These are phyloP conservation scores for Epistrophe grossulariae DNA, from an alignment of 2,888 invertebrate species.

Conservation along the genomic window DNA sequence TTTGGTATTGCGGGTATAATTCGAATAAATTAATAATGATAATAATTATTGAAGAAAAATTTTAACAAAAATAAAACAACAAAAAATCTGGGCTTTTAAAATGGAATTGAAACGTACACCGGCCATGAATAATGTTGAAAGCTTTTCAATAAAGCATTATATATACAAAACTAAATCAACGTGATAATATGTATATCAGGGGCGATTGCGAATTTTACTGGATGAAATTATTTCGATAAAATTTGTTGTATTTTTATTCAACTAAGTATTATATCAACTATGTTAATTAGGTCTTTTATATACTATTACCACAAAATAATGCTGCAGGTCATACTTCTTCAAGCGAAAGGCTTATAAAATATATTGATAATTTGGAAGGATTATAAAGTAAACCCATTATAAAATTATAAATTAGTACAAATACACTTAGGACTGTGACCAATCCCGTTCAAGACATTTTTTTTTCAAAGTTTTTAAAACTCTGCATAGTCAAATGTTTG, in stretches of 20 bases:
- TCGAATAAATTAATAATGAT: conserved; percentile 37
- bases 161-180: background rate
- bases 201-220: background rate
- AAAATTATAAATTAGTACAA: no score
- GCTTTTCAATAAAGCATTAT: background rate
- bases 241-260: background rate
- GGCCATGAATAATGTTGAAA: background rate
- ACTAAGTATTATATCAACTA: no score
- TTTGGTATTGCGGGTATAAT: background rate
- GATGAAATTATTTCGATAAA: background rate
- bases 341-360: no score
- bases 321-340: no score
- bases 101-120: background rate
- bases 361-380: no score
- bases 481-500: no score
- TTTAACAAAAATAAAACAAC: conserved; percentile 6
- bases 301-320: no score
- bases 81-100: background rate
- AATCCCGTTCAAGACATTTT: no score
- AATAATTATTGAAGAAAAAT: conserved; percentile 27
- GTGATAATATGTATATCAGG: background rate
- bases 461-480: no score
- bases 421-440: no score
- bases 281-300: no score
- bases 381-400: no score